Evolutionary conservation across 2,888 invertebrate species (phyloP), one percentile per base, ranked within the genome.

Genomic region (Ormyrus labotus): DNA sequence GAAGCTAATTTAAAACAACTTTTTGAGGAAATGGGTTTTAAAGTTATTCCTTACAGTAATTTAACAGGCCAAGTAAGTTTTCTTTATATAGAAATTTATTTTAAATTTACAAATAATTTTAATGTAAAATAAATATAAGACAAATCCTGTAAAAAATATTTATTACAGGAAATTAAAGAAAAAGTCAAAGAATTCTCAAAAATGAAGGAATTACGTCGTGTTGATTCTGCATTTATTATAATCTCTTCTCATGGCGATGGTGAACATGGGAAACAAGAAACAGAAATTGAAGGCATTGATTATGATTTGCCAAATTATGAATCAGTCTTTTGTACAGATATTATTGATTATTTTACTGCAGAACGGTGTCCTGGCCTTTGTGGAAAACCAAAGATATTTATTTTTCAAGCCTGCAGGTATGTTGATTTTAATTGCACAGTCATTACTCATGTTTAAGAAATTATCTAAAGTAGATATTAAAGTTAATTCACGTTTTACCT

Each of bases 301-400:
- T 85, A 82, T 48, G 13, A 79, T 57, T 10, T 60, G 9, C 8
- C 65, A 45, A 45, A 76, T 11, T 82, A 84, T 50, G 83, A 84
- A 75, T 83, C 78, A 75, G 84, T 90, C 53, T 82, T 84, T 1
- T 87, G 87, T 51, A 74, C 68, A 19, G 87, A 89, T 51, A 84
- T 90, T n/a, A 81, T 87, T 1, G 81, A 88, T 8, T 90, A 88
- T 64, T 93, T 94, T 84, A 92, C 92, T 19, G 84, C 87, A 1
- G 89, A 91, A 78, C 88, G 86, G 3, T 93, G 93, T 83, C 89
- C 90, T 19, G 81, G 89, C 63, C 89, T 93, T 7, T 89, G 89
- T 7, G 92, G 92, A n/a, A 93, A 93, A 84, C 93, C 93, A 58
- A 93, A 93, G 86, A 83, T 93, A 57, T 93, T 93, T 85, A 92